These are phyloP conservation scores for Eucriotettix oculatus DNA, from an alignment of 2,888 invertebrate species.

Conservation along the genomic window DNA sequence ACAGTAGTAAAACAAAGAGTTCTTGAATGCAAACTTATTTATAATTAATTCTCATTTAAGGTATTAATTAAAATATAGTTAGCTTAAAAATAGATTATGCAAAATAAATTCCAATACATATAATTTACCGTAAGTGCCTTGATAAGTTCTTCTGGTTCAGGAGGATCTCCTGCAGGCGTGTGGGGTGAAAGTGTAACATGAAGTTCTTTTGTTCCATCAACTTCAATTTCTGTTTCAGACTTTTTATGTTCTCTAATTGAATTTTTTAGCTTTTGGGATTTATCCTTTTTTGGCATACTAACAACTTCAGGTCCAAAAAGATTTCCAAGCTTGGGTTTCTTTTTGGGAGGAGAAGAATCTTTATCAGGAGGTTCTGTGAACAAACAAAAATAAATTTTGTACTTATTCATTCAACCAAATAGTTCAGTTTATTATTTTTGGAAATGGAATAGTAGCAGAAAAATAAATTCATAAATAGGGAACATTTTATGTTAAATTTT, in stretches of 20 bases:
- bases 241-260: constrained; percentile 28
- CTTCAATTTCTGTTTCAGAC: constrained; percentile 31
- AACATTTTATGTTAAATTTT: no score
- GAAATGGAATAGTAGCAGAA: no score
- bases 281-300: constrained; percentile 1
- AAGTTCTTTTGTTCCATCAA: constrained; percentile 57
- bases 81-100: no score
- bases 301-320: constrained; percentile 1
- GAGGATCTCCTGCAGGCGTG: constrained; percentile 68
- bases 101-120: no score
- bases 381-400: not conserved
- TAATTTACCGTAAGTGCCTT: constrained; percentile 43
- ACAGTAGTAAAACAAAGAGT: no score
- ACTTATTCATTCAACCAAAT: not conserved
- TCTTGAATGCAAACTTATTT: no score
- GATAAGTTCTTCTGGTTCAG: constrained; percentile 84
- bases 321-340: constrained; percentile 26
- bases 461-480: no score
- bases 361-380: not conserved
- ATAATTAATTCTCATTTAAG: no score
- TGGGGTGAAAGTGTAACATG: constrained; percentile 64
- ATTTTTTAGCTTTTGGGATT: constrained; percentile 17
- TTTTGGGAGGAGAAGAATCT: constrained; percentile 25
- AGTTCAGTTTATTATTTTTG: no score
- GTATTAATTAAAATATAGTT: no score